Conservation (phyloP, 2,113 vertebrate species). For the Lynx canadensis region DNA sequence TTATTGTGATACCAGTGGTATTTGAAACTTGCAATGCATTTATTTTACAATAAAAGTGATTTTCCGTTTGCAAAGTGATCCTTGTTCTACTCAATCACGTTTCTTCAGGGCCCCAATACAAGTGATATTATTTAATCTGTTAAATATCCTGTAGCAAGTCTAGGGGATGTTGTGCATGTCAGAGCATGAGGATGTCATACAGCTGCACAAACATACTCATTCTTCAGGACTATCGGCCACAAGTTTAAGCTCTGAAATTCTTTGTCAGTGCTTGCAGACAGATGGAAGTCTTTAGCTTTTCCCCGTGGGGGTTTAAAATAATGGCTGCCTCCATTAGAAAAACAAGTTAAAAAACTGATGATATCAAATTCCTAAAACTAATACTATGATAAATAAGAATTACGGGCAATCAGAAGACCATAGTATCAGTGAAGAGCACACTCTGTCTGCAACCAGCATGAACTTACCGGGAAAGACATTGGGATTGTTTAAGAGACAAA, state of each 20-base stretch:
- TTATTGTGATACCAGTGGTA: neutral
- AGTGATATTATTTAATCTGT: conserved; percentile 71
- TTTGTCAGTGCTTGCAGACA: conserved; percentile 59
- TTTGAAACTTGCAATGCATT: conserved; percentile 34
- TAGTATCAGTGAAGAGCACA: neutral
- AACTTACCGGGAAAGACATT: neutral
- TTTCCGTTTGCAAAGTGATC: conserved; percentile 56
- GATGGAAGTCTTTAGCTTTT: conserved; percentile 69
- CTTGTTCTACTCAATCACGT: conserved; percentile 62
- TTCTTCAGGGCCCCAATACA: conserved; percentile 40
- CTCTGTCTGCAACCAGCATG: neutral
- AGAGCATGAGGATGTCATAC: conserved; percentile 71
- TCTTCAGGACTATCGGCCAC: conserved; percentile 42
- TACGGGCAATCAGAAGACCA: neutral
- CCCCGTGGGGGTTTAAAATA: conserved; percentile 58
- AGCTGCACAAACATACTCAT: conserved; percentile 81
- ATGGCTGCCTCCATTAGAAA: conserved; percentile 65
- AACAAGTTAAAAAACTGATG: conserved; percentile 63
- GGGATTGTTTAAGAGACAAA: neutral
- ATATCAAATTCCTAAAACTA: conserved; percentile 56
- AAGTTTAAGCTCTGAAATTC: conserved; percentile 73
- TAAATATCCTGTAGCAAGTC: conserved; percentile 65
- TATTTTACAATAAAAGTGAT: conserved; percentile 51
- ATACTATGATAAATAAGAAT: conserved; percentile 40
- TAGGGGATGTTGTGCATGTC: conserved; percentile 74